Base-by-base conservation (phyloP, 2,113 vertebrate species). In the Engraulis encrasicolus region DNA sequence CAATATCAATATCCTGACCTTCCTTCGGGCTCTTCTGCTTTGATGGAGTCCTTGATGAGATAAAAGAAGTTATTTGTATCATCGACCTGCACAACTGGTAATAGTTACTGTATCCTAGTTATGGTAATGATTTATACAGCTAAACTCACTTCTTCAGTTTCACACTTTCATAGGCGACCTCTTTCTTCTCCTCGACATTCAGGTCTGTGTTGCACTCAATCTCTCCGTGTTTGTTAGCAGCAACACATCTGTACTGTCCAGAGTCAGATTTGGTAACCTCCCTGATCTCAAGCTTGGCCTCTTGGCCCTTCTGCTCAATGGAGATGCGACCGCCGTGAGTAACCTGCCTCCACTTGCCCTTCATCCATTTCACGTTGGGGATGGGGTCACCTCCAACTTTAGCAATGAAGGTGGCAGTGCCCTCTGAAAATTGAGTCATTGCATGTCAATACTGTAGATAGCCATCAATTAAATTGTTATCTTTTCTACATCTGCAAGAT, bases 341-440 rank as follows among this genome's bases (percentile, higher is more conserved):
- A 81, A 99, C 90, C 54, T 99, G 98, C 71, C 98, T 96, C 98
- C 98, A 99, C 90, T 99, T 99, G 11, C 98, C 98, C 90, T 99
- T 99, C 91, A 98, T 96, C 98, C 98, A 99, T 88, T 99, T 99
- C 61, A 99, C 98, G 38, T 93, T 97, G 81, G 98, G 98, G 92
- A 99, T 97, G 4, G 98, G 98, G 87, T 99, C 98, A 5, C 98
- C 98, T 17, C 97, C 98, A 87, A 99, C 97, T 92, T 99, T 99
- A 81, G 98, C 97, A 81, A 96, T 96, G 91, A 99, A 99, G n/a
- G 92, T 99, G 86, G 98, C 98, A 0, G 95, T 95, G 11, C 95
- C 94, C 94, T 99, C 98, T 99, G 94, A 79, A 89, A 90, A 89
- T 66, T 50, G 86, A 89, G 71, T 87, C 34, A 36, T 45, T 40